phyloP scores from a whole-genome alignment of 2,888 invertebrate species.

The Leptogaster cylindrica region DNA sequence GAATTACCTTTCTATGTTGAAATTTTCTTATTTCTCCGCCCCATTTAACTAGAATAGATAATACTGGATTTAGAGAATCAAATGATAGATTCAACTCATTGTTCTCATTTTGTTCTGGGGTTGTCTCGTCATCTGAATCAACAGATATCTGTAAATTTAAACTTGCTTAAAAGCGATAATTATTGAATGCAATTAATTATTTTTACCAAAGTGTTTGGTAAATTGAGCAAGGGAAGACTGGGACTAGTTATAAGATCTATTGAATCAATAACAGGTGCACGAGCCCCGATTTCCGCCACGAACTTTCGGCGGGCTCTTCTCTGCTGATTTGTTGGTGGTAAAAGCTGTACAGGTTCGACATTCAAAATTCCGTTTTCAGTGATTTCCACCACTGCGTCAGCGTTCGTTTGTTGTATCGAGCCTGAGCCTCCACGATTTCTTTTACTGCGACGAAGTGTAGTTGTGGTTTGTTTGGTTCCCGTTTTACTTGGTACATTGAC shows the following conservation, averaged over 20 bases:
- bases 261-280: constrained; percentile 49
- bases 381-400: no score
- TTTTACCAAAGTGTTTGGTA: not conserved
- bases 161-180: no score
- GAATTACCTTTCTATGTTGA: constrained; percentile 50
- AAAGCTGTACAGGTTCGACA: no score
- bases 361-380: no score
- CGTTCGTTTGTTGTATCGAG: no score
- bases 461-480: no score
- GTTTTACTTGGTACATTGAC: no score
- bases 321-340: not conserved
- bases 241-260: constrained; percentile 54
- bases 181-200: not conserved
- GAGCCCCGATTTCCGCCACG: constrained; percentile 52
- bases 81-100: constrained; percentile 48
- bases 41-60: constrained; percentile 54
- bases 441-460: no score
- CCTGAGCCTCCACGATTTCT: no score
- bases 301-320: constrained; percentile 46
- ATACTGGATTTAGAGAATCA: constrained; percentile 54
- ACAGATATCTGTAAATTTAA: no score
- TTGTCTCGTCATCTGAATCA: constrained; percentile 43
- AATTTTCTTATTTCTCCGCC: constrained; percentile 53
- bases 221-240: not conserved
- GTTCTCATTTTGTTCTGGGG: no score